Evolutionary conservation across 2,888 invertebrate genomes (phyloP), one percentile per base, ranked within the genome.

Genomic region (Brenthis hecate): DNA sequence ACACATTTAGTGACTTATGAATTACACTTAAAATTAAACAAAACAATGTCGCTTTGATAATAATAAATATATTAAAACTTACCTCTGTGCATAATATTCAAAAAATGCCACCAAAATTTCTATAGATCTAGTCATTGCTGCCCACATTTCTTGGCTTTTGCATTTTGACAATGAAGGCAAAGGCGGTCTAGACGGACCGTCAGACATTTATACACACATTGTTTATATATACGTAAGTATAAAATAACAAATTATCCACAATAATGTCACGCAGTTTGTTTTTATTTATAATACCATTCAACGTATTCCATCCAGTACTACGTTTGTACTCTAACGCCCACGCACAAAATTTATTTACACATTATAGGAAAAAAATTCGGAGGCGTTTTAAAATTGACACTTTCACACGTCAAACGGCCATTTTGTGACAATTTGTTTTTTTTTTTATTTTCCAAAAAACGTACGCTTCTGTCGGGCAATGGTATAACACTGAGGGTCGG

Each of bases 91-190:
- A 91, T 96, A 96, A 85, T 96, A 96, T 86, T 96, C 96, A 94
- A 96, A 96, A 94, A 96, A 96, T 65, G 96, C 96, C 74, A 96
- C 96, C 82, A 96, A 94, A 83, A 96, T 96, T 92, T 96, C 96
- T 86, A 96, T 94, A 72, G 96, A 96, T 82, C 96, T 94, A 76
- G 96, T 95, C 93, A 96, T 96, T 72, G 96, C 95, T 76, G 96
- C 95, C 96, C 96, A 96, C 96, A 96, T 96, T 90, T 94, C 94
- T 89, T 94, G 89, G 68, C 90, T 87, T 85, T 91, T 92, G 88
- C 92, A 92, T 91, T 90, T 89, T 91, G 92, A 83, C 67, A 80
- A 72, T 48, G 86, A 84, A 13, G 87, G 85, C 56, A 85, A 66
- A 67, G 72, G 74, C 61, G 62, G 60, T 16, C 86, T 78, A 2